Evolutionary conservation across 2,888 invertebrate genomes (phyloP), one percentile per base, ranked within the genome.

Genomic region (Pseudolycoriella hygida): DNA sequence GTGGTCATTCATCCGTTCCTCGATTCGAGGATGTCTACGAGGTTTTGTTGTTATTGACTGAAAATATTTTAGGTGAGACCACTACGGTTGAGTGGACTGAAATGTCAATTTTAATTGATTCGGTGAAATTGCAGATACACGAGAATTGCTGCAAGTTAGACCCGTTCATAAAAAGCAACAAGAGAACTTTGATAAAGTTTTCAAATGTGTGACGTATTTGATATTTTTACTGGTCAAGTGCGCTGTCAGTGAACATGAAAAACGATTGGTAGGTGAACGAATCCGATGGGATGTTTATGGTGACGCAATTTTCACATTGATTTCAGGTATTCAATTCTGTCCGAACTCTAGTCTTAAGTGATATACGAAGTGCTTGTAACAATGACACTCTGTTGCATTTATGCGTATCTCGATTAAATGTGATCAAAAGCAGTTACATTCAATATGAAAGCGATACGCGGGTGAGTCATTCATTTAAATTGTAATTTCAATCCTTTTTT

Each of bases 351-450:
- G 71, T 81, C 20, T 70, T 68, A 45, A 64, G 69, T 48, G 77
- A 81, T 63, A 76, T 82, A 44, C 73, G 75, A 50, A 80, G 80
- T 54, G 74, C 77, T 8, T 71, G 69, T 55, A 72, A 76, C 47
- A 80, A 80, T 48, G 86, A 88, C 61, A 77, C 85, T n/a, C 69
- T 90, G 50, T 71, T 93, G 48, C 92, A 92, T 68, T 71, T 90
- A 51, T 80, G 82, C 57, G 83, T 82, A 46, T 83, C 80, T 38
- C 76, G 77, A 51, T 70, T 79, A 51, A 86, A 84, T 67, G 79
- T 79, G 12, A 77, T 87, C 52, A 77, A 77, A 57, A 80, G 82
- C 58, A 76, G 77, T 53, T 80, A 85, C 64, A 80, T 82, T 59
- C 71, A 73, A 48, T 81, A 81, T 55, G 81, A 80, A 57, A 71